These are phyloP conservation scores for Gallirallus australis DNA, from an alignment of 2,797 vertebrate genomes.

Conservation along the genomic window DNA sequence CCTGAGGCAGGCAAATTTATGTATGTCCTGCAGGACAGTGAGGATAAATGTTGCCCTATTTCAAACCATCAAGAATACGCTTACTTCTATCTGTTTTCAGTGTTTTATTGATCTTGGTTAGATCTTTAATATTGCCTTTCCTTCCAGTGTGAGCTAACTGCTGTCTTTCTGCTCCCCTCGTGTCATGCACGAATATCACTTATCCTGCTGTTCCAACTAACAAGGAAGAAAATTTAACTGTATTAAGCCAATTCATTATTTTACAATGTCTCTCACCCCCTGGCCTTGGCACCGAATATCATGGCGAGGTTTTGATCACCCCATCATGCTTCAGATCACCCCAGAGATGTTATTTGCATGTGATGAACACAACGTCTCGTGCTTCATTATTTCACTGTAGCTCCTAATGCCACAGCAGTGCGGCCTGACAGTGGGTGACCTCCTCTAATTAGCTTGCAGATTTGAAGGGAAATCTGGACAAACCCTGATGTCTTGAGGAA, in stretches of 20 bases:
- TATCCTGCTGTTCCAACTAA: background rate
- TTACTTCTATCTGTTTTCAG: background rate
- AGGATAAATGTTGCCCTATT: background rate
- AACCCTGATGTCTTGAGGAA: background rate
- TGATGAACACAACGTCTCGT: background rate
- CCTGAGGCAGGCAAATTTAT: background rate
- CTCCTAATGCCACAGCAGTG: background rate
- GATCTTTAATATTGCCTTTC: background rate
- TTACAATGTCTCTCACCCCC: background rate
- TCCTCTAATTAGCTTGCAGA: background rate
- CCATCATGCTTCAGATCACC: background rate
- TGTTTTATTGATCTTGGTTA: background rate
- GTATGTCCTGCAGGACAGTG: background rate
- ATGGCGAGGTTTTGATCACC: background rate
- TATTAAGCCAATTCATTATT: background rate
- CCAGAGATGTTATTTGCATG: background rate
- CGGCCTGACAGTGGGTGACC: background rate
- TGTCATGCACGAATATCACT: background rate
- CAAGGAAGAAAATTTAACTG: background rate
- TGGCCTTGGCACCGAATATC: background rate
- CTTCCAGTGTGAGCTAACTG: background rate
- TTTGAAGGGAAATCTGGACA: background rate
- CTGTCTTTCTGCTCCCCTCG: rapidly evolving
- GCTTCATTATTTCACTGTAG: constrained; percentile 1
- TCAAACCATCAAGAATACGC: background rate